Evolutionary conservation across 1,140 invertebrate species (phyloP).

Genomic region (Mactra quadrangularis): DNA sequence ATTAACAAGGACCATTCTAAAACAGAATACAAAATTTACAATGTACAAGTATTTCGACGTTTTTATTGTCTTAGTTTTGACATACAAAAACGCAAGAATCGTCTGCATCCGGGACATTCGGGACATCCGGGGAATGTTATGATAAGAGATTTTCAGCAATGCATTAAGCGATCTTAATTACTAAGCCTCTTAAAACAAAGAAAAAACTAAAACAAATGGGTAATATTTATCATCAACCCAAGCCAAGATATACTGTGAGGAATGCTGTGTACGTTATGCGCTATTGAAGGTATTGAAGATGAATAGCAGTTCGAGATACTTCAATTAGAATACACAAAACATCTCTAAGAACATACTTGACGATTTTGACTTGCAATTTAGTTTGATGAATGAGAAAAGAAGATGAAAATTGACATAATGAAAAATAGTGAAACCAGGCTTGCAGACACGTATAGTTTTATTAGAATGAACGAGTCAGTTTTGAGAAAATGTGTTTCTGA

Average conservation of each 20-base stretch:
- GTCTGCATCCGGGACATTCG: too few relatives aligned
- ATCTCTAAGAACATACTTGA: neutral
- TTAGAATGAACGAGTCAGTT: too few relatives aligned
- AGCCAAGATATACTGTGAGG: neutral
- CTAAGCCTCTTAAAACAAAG: neutral
- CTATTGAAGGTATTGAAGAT: slow-evolving; percentile 5
- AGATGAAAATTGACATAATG: slow-evolving; percentile 5
- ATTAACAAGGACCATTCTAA: too few relatives aligned
- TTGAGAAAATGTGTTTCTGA: too few relatives aligned
- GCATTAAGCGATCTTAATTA: neutral
- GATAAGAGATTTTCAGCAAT: neutral
- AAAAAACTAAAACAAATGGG: neutral
- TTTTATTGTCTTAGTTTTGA: too few relatives aligned
- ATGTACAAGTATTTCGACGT: too few relatives aligned
- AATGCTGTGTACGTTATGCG: slow-evolving; percentile 21
- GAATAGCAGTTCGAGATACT: slow-evolving; percentile 23
- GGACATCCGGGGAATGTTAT: neutral
- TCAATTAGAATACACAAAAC: slow-evolving; percentile 30
- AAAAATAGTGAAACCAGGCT: too few relatives aligned
- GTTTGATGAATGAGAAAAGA: slow-evolving; percentile 1
- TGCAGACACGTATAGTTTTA: too few relatives aligned
- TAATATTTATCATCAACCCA: neutral
- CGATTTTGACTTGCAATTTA: slow-evolving; percentile 33
- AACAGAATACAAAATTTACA: too few relatives aligned
- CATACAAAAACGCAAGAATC: too few relatives aligned